Base-by-base conservation (phyloP, 35 echinoderm and acorn worm species). In the Amphiura filiformis region DNA sequence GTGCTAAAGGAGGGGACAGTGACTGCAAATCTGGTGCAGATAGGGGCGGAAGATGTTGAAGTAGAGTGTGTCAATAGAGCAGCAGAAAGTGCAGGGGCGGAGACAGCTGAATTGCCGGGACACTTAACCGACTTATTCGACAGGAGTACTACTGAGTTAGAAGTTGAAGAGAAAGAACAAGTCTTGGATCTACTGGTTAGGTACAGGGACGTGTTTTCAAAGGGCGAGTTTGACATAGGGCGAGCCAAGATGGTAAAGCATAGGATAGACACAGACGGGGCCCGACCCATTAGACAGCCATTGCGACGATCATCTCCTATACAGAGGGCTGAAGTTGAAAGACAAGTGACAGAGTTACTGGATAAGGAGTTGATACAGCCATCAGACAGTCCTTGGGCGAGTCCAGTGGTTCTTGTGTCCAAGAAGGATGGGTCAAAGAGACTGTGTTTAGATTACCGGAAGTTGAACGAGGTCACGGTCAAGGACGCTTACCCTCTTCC, bases 401-500 rank as follows among this genome's bases (percentile, higher is more conserved):
- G n/a, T n/a, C n/a, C n/a, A n/a, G n/a, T n/a, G 23, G 84, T 92
- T 5, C 28, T 92, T 56, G 77, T 92, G 56, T 36, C 22, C 37
- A 91, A 91, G 83, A 91, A 91, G 57, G 89, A 91, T 79, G 83
- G 83, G 11, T 86, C 65, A 2, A 84, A 87, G 22, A 87, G n/a
- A n/a, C n/a, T n/a, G n/a, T n/a, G n/a, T n/a, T n/a, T n/a, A n/a
- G n/a, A n/a, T n/a, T n/a, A n/a, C 35, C 75, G 76, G 35, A 37
- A 30, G 20, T 38, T 81, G 34, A 81, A 81, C 30, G 79, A 37
- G 35, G 37, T 81, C 13, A 81, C 79, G 7, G 31, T 1, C 34
- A 57, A 20, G 44, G 44, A 52, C 44, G 44, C n/a, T n/a, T n/a
- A n/a, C n/a, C n/a, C n/a, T n/a, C n/a, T n/a, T n/a, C n/a, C n/a